A percentile compares a stretch with the other conserved stretches of the same genome.
These are phyloP conservation scores for Neocrepidodera transversa DNA, from an alignment of 2,888 invertebrate species.

Conservation along the genomic window DNA sequence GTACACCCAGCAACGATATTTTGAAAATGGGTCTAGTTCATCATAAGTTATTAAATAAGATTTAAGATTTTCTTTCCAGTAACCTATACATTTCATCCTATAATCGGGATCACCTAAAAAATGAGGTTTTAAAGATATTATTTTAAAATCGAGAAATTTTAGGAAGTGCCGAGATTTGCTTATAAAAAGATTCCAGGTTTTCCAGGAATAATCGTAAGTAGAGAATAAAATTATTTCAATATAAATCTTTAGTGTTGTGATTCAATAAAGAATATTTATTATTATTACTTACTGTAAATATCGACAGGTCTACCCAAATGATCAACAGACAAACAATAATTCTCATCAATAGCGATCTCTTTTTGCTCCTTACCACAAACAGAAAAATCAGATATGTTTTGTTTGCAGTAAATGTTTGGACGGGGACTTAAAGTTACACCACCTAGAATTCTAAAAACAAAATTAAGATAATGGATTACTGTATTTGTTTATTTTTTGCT, in stretches of 20 bases:
- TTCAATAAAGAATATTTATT: too few relatives aligned
- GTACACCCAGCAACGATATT: constrained; percentile 98
- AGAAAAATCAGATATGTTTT: constrained; percentile 93
- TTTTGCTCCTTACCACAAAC: constrained; percentile 96
- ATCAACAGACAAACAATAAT: constrained; percentile 96
- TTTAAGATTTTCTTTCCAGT: constrained; percentile 96
- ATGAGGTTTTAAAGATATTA: neutral
- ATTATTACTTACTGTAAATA: constrained; percentile 75
- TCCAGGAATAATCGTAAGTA: too few relatives aligned
- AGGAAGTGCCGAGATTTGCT: too few relatives aligned
- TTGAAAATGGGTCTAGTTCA: constrained; percentile 93
- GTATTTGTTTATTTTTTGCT: neutral
- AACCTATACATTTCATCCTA: constrained; percentile 95
- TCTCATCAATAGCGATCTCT: constrained; percentile 92
- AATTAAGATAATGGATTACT: neutral
- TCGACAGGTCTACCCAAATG: constrained; percentile 93
- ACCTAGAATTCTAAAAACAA: constrained; percentile 77
- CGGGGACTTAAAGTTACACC: constrained; percentile 94
- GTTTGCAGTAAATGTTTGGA: constrained; percentile 89
- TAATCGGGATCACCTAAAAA: constrained; percentile 86
- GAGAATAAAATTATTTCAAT: too few relatives aligned
- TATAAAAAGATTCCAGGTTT: too few relatives aligned
- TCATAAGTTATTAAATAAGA: constrained; percentile 96
- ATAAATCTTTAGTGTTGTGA: too few relatives aligned
- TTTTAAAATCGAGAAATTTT: too few relatives aligned